A percentile compares a stretch with the other conserved stretches of the same genome.
These are phyloP conservation scores for Dasysyrphus tricinctus DNA, from an alignment of 2,888 invertebrate species.

Conservation along the genomic window DNA sequence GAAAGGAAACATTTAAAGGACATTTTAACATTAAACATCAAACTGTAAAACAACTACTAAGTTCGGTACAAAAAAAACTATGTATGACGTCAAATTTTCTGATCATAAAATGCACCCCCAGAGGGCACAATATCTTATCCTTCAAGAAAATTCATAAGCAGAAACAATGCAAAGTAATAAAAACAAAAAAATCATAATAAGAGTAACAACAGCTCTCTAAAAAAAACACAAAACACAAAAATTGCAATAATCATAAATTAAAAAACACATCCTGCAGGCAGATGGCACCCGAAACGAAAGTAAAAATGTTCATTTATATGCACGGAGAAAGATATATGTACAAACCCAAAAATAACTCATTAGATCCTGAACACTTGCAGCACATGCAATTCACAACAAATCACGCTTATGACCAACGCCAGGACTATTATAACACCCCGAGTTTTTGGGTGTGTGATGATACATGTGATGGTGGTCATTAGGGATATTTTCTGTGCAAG, in stretches of 20 bases:
- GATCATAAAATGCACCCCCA: neutral
- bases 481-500: conserved; percentile 57
- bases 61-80: no score
- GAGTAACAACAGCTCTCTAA: neutral
- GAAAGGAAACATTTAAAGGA: no score
- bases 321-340: neutral
- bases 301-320: conserved; percentile 14
- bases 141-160: conserved; percentile 20
- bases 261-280: conserved; percentile 74
- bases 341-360: conserved; percentile 62
- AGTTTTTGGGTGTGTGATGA: conserved; percentile 17
- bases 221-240: conserved; percentile 45
- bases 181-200: conserved; percentile 13
- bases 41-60: neutral
- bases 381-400: conserved; percentile 82
- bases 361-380: conserved; percentile 74
- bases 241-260: conserved; percentile 75
- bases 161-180: conserved; percentile 59
- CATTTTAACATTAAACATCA: no score
- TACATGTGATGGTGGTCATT: conserved; percentile 63
- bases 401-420: conserved; percentile 80
- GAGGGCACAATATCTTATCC: conserved; percentile 28
- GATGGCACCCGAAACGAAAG: conserved; percentile 56
- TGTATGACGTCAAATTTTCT: neutral
- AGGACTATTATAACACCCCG: conserved; percentile 36